Evolutionary conservation across 1,140 invertebrate genomes (phyloP), one percentile per base, ranked within the genome.

Genomic region (Plutomurus gul): DNA sequence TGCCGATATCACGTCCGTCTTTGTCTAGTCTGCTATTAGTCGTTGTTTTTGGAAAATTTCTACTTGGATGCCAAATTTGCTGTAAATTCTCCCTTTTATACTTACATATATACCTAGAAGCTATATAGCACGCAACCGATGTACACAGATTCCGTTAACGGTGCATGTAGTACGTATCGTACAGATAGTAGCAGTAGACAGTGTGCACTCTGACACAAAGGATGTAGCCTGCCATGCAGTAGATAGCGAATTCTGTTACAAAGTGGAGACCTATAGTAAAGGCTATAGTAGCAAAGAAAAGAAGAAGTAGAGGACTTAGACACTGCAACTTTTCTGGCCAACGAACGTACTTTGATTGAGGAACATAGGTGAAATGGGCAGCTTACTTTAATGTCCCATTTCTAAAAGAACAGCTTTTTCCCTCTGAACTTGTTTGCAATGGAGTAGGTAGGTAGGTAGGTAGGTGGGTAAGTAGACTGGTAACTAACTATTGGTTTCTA

Each of bases 311-410:
- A n/a, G n/a, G n/a, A n/a, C n/a, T n/a, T n/a, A n/a, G n/a, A n/a
- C n/a, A 47, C 30, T 37, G 60, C 33, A 76, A 56, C 49, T 51
- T 76, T 76, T 49, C 33, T 56, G 33, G 39, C 46, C 49, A 37
- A 51, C 60, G 75, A 37, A 51, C 60, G 75, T 37, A 37, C 75
- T 76, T 76, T 76, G 75, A 76, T 76, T 76, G 75, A 76, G 39
- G 49, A 76, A 51, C 73, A 76, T 60, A 37, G 47, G 30, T 49
- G 75, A 40, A 76, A 76, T 76, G 47, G 75, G 46, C 51, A 76
- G 75, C 75, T 76, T 76, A 76, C 75, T 76, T 76, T 76, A 76
- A 76, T 76, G 75, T 60, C 46, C 75, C 75, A 76, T 76, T 76
- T 76, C 22, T 36, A 76, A 76, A 51, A 43, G 49, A 76, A 16